Evolutionary conservation across 2,113 vertebrate genomes (phyloP).

Genomic region (Actenoides lindsayi): DNA sequence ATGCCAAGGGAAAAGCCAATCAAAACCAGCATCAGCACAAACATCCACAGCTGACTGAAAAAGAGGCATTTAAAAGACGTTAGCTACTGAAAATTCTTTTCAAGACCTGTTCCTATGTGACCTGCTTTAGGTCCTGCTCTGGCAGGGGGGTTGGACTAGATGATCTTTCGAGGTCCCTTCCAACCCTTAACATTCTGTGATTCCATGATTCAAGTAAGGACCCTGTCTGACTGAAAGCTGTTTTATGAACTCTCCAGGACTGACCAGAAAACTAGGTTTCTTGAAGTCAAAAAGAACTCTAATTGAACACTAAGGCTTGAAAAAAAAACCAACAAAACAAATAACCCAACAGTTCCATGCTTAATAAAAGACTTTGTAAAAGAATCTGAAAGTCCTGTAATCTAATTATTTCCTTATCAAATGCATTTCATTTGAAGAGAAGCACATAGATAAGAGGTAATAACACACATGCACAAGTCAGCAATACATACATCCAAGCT

Average conservation of each 20-base stretch:
- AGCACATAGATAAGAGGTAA: background rate
- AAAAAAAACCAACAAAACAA: background rate
- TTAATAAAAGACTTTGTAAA: background rate
- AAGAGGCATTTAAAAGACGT: background rate
- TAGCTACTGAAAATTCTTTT: background rate
- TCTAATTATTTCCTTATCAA: background rate
- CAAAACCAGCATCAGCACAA: slow-evolving; percentile 84
- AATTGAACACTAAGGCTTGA: background rate
- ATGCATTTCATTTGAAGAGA: background rate
- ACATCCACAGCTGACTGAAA: slow-evolving; percentile 90
- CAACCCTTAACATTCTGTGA: no score
- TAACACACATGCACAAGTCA: background rate
- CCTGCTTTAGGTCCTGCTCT: no score
- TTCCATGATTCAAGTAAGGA: background rate
- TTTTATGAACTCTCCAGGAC: background rate
- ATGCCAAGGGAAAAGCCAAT: slow-evolving; percentile 89
- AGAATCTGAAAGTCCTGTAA: background rate
- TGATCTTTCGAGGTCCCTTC: no score
- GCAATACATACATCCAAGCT: background rate
- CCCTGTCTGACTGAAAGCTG: background rate
- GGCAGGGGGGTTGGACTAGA: no score
- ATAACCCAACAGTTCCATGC: background rate
- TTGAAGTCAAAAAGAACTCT: background rate
- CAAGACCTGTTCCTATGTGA: no score
- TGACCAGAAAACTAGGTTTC: background rate